phyloP scores from a whole-genome alignment of 1,140 invertebrate genomes.

The Microplitis mediator region DNA sequence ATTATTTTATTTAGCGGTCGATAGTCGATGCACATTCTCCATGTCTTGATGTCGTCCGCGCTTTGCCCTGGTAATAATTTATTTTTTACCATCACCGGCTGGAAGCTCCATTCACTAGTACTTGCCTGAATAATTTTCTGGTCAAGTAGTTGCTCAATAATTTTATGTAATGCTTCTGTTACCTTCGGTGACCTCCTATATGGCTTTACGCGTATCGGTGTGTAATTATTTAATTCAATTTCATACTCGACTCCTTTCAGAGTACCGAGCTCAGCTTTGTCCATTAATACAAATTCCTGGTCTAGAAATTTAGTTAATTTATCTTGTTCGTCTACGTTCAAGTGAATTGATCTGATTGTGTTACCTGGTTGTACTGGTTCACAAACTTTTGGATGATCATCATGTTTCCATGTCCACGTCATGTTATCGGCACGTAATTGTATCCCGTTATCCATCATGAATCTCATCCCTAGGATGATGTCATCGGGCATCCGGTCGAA shows the following conservation, averaged over 20 bases:
- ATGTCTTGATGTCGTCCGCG: no score
- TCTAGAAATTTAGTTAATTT: background rate
- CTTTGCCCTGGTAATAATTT: no score
- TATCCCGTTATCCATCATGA: background rate
- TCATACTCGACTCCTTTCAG: background rate
- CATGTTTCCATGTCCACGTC: background rate
- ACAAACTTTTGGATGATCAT: background rate
- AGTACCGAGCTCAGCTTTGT: background rate
- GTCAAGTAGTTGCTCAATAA: no score
- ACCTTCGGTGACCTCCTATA: background rate
- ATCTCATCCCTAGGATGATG: background rate
- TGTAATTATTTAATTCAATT: background rate
- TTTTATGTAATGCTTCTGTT: no score
- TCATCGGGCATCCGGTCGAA: background rate
- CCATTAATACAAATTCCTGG: background rate
- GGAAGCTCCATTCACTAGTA: no score
- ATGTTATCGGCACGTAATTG: background rate
- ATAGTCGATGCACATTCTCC: no score
- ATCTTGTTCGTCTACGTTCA: no score
- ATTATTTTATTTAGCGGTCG: no score
- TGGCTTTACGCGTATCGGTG: background rate
- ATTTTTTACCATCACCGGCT: no score
- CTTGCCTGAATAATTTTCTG: no score
- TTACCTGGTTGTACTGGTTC: background rate
- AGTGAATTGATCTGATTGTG: no score